Conservation (phyloP, 1,140 invertebrate species). For the Ruditapes philippinarum region DNA sequence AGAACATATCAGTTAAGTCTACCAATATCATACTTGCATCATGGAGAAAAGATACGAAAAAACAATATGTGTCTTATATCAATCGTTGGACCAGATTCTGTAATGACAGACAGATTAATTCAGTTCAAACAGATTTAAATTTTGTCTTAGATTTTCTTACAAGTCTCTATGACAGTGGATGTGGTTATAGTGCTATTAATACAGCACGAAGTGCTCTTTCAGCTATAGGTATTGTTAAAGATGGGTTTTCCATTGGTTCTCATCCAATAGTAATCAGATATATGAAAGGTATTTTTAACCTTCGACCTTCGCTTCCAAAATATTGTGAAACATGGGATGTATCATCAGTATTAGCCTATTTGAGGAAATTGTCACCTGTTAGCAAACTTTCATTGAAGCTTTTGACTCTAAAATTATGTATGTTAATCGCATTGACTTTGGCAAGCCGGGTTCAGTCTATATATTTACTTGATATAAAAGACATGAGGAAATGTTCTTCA, state of each 20-base stretch:
- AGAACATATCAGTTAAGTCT: too few relatives aligned
- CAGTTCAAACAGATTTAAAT: slow-evolving; percentile 17
- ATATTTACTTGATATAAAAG: too few relatives aligned
- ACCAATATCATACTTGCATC: slow-evolving; percentile 48
- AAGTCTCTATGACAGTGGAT: neutral
- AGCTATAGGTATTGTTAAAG: too few relatives aligned
- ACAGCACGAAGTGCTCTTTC: neutral
- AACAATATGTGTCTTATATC: slow-evolving; percentile 63
- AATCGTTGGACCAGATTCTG: slow-evolving; percentile 59
- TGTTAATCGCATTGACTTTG: neutral
- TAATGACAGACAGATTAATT: too few relatives aligned
- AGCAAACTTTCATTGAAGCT: neutral
- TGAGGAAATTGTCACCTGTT: neutral
- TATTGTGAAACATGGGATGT: slow-evolving; percentile 65
- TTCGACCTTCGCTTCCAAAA: slow-evolving; percentile 29
- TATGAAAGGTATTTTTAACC: too few relatives aligned
- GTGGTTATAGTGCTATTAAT: too few relatives aligned
- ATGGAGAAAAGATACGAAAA: slow-evolving; percentile 56
- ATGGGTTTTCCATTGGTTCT: neutral
- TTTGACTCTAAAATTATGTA: neutral
- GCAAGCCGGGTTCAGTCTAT: neutral
- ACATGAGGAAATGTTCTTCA: neutral
- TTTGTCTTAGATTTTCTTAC: neutral
- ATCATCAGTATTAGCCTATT: neutral
- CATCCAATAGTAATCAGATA: slow-evolving; percentile 56